These are phyloP conservation scores for Willowsia nigromaculata DNA, from an alignment of 2,888 invertebrate species.

Conservation along the genomic window DNA sequence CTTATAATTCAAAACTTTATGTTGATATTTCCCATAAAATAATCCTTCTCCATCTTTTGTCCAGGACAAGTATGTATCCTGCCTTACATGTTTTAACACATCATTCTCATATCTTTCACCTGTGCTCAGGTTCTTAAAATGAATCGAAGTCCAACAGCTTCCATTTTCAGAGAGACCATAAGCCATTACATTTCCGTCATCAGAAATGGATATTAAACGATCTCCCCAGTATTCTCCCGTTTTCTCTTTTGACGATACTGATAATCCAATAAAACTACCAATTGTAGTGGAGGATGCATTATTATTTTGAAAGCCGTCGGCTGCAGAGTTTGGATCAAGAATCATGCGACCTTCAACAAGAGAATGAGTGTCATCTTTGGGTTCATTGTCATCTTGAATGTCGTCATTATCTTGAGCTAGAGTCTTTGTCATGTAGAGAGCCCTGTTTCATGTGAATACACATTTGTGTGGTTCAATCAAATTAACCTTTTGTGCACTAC, in stretches of 20 bases:
- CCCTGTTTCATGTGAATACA: background rate
- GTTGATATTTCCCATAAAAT: background rate
- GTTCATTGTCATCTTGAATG: background rate
- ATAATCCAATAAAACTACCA: background rate
- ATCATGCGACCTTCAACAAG: background rate
- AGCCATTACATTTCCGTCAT: conserved; percentile 94
- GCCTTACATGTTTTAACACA: background rate
- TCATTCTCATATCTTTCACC: conserved; percentile 79
- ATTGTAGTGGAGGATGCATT: background rate
- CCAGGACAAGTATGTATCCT: conserved; percentile 2
- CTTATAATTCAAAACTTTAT: conserved; percentile 83
- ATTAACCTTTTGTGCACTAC: background rate
- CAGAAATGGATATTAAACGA: conserved; percentile 88
- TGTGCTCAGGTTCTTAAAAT: conserved; percentile 87
- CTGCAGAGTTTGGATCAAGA: background rate
- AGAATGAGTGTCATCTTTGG: background rate
- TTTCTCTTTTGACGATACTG: background rate
- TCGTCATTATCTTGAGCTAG: background rate
- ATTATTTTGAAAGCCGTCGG: background rate
- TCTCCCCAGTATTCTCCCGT: conserved; percentile 83
- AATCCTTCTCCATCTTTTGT: background rate
- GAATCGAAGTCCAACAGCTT: conserved; percentile 96
- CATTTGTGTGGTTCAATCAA: background rate
- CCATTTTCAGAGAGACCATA: conserved; percentile 95
- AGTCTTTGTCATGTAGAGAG: background rate